phyloP scores from a whole-genome alignment of 1,140 invertebrate genomes.

The Drosophila navojoa region DNA sequence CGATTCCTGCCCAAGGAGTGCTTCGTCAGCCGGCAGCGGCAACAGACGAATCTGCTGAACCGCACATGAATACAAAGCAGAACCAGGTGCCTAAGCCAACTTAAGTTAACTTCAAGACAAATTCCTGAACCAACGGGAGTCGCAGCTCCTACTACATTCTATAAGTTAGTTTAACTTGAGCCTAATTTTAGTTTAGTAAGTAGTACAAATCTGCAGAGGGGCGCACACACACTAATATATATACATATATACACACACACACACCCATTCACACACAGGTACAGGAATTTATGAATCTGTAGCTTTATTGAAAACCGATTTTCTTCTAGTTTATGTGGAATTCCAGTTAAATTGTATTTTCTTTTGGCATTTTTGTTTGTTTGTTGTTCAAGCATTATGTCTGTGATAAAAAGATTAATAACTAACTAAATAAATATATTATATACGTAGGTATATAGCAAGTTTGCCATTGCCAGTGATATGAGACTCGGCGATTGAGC shows the following conservation, averaged over 20 bases:
- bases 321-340: conserved; percentile 3
- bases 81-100: neutral
- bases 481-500: conserved; percentile 34
- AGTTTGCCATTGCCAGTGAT: conserved; percentile 43
- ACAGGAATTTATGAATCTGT: conserved; percentile 76
- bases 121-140: conserved; percentile 28
- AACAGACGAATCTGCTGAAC: conserved; percentile 52
- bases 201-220: conserved; percentile 51
- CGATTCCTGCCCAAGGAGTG: conserved; percentile 81
- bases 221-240: conserved; percentile 13
- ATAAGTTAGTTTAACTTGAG: conserved; percentile 30
- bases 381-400: conserved; percentile 67
- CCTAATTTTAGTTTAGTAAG: conserved; percentile 50
- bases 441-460: conserved; percentile 34
- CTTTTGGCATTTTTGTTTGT: conserved; percentile 45
- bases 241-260: too few relatives aligned
- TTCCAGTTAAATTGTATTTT: conserved; percentile 24
- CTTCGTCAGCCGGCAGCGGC: conserved; percentile 53
- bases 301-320: conserved; percentile 17
- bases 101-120: conserved; percentile 3
- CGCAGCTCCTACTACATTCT: conserved; percentile 9
- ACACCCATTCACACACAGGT: conserved; percentile 31
- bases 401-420: conserved; percentile 64
- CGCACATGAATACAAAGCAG: conserved; percentile 19
- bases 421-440: conserved; percentile 62